Conservation (phyloP, 2,113 vertebrate genomes). For the Cynopterus brachyotis region DNA sequence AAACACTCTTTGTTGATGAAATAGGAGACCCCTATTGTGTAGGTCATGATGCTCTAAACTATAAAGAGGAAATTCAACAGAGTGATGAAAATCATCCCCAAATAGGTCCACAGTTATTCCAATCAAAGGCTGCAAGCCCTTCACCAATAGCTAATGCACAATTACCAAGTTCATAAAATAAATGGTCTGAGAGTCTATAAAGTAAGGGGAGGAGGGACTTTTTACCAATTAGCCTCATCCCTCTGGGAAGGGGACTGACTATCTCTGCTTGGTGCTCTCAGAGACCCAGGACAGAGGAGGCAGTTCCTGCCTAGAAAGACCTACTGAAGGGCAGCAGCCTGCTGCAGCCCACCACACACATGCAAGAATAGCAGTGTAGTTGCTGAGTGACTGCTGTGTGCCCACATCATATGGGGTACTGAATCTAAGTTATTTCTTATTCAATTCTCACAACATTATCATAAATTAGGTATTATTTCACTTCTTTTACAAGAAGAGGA, state of each 20-base stretch:
- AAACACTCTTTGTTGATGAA: neutral
- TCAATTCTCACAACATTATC: neutral
- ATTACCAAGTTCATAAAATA: constrained; percentile 63
- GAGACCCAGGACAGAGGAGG: neutral
- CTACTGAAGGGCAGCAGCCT: neutral
- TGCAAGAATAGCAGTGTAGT: too few species aligned
- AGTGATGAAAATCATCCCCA: constrained; percentile 26
- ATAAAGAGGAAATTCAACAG: neutral
- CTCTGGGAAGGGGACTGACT: neutral
- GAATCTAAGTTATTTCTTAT: neutral
- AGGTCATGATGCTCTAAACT: neutral
- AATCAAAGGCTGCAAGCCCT: neutral
- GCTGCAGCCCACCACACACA: neutral
- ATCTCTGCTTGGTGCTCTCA: neutral
- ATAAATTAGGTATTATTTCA: neutral
- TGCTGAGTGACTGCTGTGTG: neutral
- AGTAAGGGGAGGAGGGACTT: too few species aligned
- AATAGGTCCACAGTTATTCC: constrained; percentile 45
- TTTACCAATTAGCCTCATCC: neutral
- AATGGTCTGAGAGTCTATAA: neutral
- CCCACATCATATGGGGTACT: too few species aligned
- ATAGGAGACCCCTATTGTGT: neutral
- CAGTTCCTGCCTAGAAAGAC: neutral
- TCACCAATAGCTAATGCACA: neutral
- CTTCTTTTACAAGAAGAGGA: neutral